phyloP scores from a whole-genome alignment of 2,888 invertebrate species.

The Melanophora roralis region DNA sequence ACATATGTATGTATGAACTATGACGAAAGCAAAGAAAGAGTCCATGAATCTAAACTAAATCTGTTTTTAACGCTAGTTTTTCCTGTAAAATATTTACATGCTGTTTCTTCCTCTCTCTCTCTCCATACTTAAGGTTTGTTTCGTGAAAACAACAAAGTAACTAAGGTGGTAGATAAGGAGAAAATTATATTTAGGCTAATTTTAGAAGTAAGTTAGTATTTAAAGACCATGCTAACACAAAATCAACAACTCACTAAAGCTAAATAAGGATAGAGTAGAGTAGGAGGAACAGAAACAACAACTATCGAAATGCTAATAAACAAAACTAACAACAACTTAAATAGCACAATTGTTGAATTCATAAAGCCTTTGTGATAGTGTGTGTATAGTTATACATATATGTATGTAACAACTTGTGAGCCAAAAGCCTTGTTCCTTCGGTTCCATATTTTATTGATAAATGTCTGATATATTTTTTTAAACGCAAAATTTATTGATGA shows the following conservation, averaged over 20 bases:
- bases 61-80: neutral
- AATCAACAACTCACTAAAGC: constrained; percentile 1
- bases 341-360: constrained; percentile 22
- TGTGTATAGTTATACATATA: constrained; percentile 3
- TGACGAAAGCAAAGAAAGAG: constrained; percentile 55
- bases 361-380: neutral
- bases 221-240: constrained; percentile 47
- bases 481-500: too few relatives aligned
- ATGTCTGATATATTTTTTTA: too few relatives aligned
- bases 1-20: constrained; percentile 61
- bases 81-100: neutral
- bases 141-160: neutral
- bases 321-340: constrained; percentile 28
- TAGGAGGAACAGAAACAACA: constrained; percentile 49
- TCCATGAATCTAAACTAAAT: constrained; percentile 53
- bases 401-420: neutral
- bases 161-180: neutral
- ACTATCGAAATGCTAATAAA: constrained; percentile 38
- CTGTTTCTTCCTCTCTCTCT: constrained; percentile 25
- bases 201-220: constrained; percentile 24
- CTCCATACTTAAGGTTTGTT: neutral
- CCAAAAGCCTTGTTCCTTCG: too few relatives aligned
- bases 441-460: too few relatives aligned
- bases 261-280: neutral
- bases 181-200: constrained; percentile 44